A percentile compares a stretch with the other conserved stretches of the same genome.
Evolutionary conservation across 2,888 invertebrate genomes (phyloP).

Genomic region (Brachyptera putata): DNA sequence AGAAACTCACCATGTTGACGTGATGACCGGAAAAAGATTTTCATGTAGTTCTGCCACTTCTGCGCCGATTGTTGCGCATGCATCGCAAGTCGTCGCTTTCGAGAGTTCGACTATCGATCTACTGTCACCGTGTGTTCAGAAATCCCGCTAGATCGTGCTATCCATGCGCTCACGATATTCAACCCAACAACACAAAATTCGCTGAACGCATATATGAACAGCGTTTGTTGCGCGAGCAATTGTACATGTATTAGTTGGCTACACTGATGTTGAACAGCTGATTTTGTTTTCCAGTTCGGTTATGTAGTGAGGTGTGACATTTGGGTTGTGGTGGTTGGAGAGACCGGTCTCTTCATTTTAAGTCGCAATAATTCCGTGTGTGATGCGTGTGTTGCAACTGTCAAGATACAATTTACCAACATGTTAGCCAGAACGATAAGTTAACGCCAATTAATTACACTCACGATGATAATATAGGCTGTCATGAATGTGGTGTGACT

Average conservation of each 20-base stretch:
- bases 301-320: constrained; percentile 28
- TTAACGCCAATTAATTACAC: constrained; percentile 22
- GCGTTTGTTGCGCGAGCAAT: no score
- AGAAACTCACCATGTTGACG: constrained; percentile 9
- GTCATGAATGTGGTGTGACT: constrained; percentile 17
- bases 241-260: background rate
- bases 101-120: no score
- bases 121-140: no score
- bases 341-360: constrained; percentile 24
- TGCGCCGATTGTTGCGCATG: no score
- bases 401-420: constrained; percentile 21
- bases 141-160: no score
- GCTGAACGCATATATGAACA: no score
- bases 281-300: background rate
- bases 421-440: constrained; percentile 32
- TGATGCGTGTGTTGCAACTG: constrained; percentile 31
- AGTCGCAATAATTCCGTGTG: constrained; percentile 18
- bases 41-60: no score
- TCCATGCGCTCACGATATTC: no score
- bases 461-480: constrained; percentile 1
- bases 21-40: background rate
- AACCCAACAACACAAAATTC: no score
- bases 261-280: background rate
- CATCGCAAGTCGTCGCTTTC: no score
- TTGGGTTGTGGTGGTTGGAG: constrained; percentile 30